Base-by-base conservation (phyloP, 2,888 invertebrate genomes). In the Caenorhabditis auriculariae region DNA sequence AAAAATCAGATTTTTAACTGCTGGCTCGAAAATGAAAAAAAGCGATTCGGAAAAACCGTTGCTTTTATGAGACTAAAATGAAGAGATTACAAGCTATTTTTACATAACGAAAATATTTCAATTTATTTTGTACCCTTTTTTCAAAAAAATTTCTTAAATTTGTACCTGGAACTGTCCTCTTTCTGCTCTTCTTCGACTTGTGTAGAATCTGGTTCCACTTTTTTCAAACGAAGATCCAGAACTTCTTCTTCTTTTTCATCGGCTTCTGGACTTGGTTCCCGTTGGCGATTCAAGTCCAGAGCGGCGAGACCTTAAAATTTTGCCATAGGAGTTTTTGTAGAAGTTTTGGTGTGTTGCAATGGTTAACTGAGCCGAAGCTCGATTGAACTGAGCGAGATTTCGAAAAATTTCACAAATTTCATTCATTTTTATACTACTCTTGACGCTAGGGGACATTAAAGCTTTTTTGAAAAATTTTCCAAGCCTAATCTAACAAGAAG, bases 251-350 rank as follows among this genome's bases (percentile, higher is more conserved):
- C n/a, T n/a, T n/a, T n/a, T n/a, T n/a, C n/a, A n/a, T n/a, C n/a
- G n/a, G n/a, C n/a, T n/a, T n/a, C n/a, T n/a, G n/a, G n/a, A n/a
- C n/a, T n/a, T n/a, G 57, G 52, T 0, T 15, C 24, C 0, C 48
- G 19, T n/a, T 57, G 46, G 27, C 51, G 54, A 26, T 62, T 62
- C n/a, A 62, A 42, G 23, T 62, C 57, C 4, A 62, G 53, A 17
- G 62, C 62, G 1, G 62, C 62, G 12, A 62, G 54, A 26, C 61
- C 61, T 56, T 28, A 38, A 48, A 47, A 12, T n/a, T n/a, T n/a
- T n/a, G n/a, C n/a, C n/a, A n/a, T n/a, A 17, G n/a, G 15, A 43
- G 26, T 15, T 2, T 32, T 24, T 32, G 28, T 21, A 3, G 28
- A 27, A 19, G 3, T 41, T 28, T 50, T 17, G 7, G 9, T 50